Base-by-base conservation (phyloP, 2,888 invertebrate species). In the Lithophane ornitopus region DNA sequence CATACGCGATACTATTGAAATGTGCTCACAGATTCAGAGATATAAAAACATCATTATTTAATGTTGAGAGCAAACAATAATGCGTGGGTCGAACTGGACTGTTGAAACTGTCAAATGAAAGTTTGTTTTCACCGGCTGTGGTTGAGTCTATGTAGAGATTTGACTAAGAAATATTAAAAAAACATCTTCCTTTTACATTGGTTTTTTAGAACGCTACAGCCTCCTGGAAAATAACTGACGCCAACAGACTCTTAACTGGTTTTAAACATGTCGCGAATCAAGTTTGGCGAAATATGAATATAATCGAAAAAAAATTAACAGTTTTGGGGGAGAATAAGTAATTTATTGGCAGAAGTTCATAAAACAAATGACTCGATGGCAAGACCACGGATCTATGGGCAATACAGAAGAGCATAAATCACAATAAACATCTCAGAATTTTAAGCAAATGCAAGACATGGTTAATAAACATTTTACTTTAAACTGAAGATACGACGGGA, bases 1-100 rank as follows among this genome's bases (percentile, higher is more conserved):
- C 94, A 94, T 88, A 87, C 76, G 85, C 84, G 95, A 96, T 95
- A 94, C 90, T 90, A 93, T 95, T 93, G 90, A 94, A 91, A 87
- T 89, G 89, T 90, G 85, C 81, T 88, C 88, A 88, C 88, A 85
- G 83, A 88, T 88, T 82, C 66, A 52, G 67, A 83, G 85, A 85
- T 86, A 85, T 76, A 78, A 87, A 86, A 83, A 76, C 70, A 74
- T 59, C 79, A 86, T 86, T 83, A 86, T 87, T 82, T 84, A 49
- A 70, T 76, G 76, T 78, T 68, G 28, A 61, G 66, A 59, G 70
- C 74, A 70, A 83, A 88, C 81, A 88, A 87, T 87, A 77, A 78
- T 44, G 76, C 73, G 84, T 82, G 80, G 84, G 80, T 65, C 11
- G 68, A 65, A 84, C 73, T 83, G 78, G 76, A 80, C 75, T 74